These are phyloP conservation scores for Indicator maculatus DNA, from an alignment of 2,113 vertebrate genomes.

Conservation along the genomic window DNA sequence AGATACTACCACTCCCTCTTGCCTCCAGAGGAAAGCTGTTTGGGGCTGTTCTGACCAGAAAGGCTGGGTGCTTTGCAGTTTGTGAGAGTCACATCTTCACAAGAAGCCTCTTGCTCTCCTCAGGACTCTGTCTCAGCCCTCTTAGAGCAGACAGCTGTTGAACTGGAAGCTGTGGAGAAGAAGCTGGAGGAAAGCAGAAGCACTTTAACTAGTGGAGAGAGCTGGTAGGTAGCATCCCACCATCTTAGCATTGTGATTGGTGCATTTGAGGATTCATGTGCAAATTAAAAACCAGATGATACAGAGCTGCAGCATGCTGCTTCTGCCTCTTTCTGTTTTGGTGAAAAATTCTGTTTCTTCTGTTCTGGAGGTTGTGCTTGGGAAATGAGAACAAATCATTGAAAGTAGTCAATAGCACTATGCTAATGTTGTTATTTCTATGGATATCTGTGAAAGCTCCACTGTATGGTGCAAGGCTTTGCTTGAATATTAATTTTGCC, in stretches of 20 bases:
- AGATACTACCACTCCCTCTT: not conserved
- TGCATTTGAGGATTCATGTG: not conserved
- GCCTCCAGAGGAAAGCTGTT: not conserved
- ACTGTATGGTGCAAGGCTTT: not conserved
- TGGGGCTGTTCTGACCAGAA: not conserved
- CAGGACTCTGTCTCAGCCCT: constrained; percentile 82
- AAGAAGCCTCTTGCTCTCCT: constrained; percentile 7
- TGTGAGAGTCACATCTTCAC: not conserved
- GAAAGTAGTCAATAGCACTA: not conserved
- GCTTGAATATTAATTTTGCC: not conserved
- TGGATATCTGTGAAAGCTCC: not conserved
- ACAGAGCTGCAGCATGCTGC: not conserved
- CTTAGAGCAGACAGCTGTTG: constrained; percentile 80
- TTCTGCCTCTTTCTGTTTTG: not conserved
- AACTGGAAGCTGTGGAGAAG: constrained; percentile 78
- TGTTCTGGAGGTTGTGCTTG: not conserved
- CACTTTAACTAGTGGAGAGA: constrained; percentile 69
- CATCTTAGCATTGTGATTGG: not conserved
- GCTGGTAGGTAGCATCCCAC: constrained; percentile 79
- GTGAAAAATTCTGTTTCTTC: not conserved
- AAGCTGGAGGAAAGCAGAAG: constrained; percentile 69
- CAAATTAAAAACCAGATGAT: not conserved
- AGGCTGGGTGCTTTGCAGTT: not conserved
- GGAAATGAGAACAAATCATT: not conserved
- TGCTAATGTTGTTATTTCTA: not conserved